A percentile compares a stretch with the other conserved stretches of the same genome.
These are phyloP conservation scores for Pristiophorus japonicus DNA, from an alignment of 2,113 vertebrate species.

Conservation along the genomic window DNA sequence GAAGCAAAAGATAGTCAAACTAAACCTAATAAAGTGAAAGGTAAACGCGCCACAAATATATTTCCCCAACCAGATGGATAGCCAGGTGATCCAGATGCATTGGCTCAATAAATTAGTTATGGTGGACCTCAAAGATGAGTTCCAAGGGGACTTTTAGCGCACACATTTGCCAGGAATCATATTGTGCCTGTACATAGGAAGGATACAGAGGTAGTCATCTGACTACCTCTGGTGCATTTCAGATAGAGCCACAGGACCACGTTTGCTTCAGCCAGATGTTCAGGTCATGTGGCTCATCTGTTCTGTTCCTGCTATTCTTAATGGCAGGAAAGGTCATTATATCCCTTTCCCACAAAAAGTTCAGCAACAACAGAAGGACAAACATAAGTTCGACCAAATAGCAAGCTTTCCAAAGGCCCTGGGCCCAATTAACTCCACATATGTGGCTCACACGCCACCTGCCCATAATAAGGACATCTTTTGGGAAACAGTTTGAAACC, in stretches of 20 bases:
- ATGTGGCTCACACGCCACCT: background rate
- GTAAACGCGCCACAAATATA: background rate
- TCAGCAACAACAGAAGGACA: background rate
- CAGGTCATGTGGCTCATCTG: background rate
- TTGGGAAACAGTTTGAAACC: slow-evolving; percentile 24
- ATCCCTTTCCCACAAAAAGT: background rate
- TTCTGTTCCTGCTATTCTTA: background rate
- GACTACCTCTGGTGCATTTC: background rate
- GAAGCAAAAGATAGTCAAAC: background rate
- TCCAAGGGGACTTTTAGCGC: background rate
- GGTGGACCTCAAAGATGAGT: background rate
- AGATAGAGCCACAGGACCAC: background rate
- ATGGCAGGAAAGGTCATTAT: background rate
- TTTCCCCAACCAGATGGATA: background rate
- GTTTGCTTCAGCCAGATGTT: background rate
- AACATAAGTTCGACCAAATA: background rate
- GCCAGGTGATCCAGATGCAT: background rate
- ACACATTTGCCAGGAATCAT: background rate
- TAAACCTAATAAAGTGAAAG: background rate
- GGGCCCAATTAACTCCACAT: background rate
- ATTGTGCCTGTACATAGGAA: background rate
- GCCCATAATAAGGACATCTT: background rate
- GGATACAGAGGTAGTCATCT: background rate
- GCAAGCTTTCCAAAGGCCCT: background rate
- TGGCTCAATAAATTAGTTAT: background rate